These are phyloP conservation scores for Hyposoter dolosus DNA, from an alignment of 2,888 invertebrate genomes.

Conservation along the genomic window DNA sequence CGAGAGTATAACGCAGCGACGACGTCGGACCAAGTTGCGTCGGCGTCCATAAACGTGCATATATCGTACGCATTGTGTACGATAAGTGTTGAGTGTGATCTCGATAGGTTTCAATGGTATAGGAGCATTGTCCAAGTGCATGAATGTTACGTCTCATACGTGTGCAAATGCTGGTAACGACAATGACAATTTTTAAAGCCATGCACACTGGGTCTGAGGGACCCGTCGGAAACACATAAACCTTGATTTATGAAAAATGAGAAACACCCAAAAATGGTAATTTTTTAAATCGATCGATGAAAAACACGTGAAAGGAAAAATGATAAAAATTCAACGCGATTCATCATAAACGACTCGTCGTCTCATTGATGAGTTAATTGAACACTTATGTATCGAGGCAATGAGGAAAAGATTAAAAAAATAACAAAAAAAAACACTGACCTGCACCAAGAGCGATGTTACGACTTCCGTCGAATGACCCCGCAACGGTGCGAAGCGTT, in stretches of 20 bases:
- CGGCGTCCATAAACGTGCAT: constrained; percentile 46
- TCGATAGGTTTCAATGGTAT: constrained; percentile 13
- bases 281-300: neutral
- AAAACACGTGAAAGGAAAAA: neutral
- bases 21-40: constrained; percentile 60
- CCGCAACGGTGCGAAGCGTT: constrained; percentile 59
- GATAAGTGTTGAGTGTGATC: constrained; percentile 39
- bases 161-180: neutral
- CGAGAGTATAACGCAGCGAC: constrained; percentile 32
- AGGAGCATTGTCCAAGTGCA: constrained; percentile 8
- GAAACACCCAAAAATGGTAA: neutral
- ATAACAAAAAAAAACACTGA: constrained; percentile 72
- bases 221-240: neutral
- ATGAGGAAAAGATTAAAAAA: constrained; percentile 6
- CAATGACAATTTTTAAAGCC: neutral
- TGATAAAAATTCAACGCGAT: too few species aligned
- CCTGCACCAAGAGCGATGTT: constrained; percentile 80
- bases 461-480: constrained; percentile 81
- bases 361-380: neutral
- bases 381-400: neutral
- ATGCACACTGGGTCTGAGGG: neutral
- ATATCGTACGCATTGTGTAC: constrained; percentile 18
- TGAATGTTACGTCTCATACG: neutral
- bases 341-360: too few species aligned
- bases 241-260: too few species aligned